Evolutionary conservation across 2,888 invertebrate species (phyloP), one percentile per base, ranked within the genome.

Genomic region (Bembecia ichneumoniformis): DNA sequence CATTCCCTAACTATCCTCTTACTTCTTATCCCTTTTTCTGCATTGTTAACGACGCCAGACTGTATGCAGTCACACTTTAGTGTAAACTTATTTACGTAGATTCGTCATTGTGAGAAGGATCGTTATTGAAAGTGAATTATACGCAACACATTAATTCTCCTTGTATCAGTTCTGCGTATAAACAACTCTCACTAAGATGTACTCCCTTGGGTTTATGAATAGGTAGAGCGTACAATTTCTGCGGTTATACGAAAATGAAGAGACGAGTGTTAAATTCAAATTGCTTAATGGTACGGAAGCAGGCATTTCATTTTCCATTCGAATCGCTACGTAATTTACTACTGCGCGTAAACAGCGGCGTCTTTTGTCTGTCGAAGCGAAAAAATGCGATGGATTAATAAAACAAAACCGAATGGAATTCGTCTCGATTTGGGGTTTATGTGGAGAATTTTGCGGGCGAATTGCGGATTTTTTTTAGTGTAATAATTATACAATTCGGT

Each of bases 301-400:
- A 82, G 73, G 77, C 82, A 82, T 87, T 86, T 86, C 84, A 87
- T 87, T 87, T 87, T 87, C 86, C 84, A 78, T 82, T 77, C 75
- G 78, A 79, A 82, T 77, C 79, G 77, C 74, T 78, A 61, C 75
- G 82, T 80, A 81, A 83, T 86, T 84, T 82, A 82, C 73, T 74
- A 65, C 64, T 69, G 74, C 66, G 73, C 75, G 73, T 74, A 74
- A 77, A 75, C 74, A 75, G 72, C 64, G 71, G 61, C 63, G 70
- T 68, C 74, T 74, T 77, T 81, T 82, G 77, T 82, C 77, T 77
- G 75, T 58, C 61, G 58, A 67, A 62, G 63, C 54, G 58, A 61
- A 68, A 71, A 71, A 71, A 65, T 66, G 56, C 59, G 55, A 46
- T 28, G 34, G 16, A 46, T 28, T 46, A 28, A 13, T 46, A 34